phyloP scores from a whole-genome alignment of 1,140 invertebrate genomes.

The Stegodyphus dumicola region DNA sequence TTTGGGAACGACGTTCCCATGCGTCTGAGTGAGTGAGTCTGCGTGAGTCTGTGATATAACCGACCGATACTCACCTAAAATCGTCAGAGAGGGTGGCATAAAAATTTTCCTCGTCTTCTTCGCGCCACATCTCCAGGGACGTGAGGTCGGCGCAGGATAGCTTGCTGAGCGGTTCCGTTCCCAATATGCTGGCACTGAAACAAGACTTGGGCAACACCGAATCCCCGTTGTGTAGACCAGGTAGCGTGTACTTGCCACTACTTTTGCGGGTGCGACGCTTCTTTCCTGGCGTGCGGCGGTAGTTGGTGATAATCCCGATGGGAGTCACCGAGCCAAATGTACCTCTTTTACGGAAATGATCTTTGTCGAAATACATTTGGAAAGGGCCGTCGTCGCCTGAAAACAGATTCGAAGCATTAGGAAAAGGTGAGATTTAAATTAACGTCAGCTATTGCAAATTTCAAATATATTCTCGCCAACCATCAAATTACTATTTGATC shows the following conservation, averaged over 20 bases:
- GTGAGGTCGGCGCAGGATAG: conserved; percentile 50
- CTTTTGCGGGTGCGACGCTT: not conserved
- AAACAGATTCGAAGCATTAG: not conserved
- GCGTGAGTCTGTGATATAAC: not conserved
- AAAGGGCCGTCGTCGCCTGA: conserved; percentile 54
- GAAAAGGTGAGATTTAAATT: too few relatives aligned
- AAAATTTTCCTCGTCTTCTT: conserved; percentile 68
- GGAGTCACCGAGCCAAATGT: conserved; percentile 58
- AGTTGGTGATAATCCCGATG: conserved; percentile 61
- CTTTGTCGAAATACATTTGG: conserved; percentile 56
- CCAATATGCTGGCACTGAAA: conserved; percentile 32
- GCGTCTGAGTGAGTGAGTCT: too few relatives aligned
- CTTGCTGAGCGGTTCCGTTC: conserved; percentile 59
- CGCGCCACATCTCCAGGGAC: conserved; percentile 51
- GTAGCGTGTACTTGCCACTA: conserved; percentile 31
- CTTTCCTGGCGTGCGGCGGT: conserved; percentile 42
- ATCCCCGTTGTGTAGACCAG: conserved; percentile 33
- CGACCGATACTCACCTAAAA: conserved; percentile 64
- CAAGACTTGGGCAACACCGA: conserved; percentile 28
- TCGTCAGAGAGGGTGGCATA: conserved; percentile 72
- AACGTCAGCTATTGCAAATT: too few relatives aligned
- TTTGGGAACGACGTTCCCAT: too few relatives aligned
- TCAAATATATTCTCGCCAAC: too few relatives aligned
- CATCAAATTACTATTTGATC: too few relatives aligned
- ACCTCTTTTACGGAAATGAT: conserved; percentile 43